A percentile compares a stretch with the other conserved stretches of the same genome.
Conservation (phyloP, 2,888 invertebrate species). For the Torymus texanus region DNA sequence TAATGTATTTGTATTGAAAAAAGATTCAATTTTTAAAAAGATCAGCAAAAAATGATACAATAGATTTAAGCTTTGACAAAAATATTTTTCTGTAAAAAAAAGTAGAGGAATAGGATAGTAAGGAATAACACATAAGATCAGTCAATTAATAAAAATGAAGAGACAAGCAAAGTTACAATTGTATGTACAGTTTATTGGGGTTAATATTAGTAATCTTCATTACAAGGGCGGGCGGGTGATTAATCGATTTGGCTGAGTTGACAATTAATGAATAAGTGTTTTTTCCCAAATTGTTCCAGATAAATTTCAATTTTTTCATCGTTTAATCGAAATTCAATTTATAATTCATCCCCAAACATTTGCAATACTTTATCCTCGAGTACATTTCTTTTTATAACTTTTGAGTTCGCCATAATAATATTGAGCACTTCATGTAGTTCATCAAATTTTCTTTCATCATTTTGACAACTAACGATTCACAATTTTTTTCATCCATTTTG, state of each 20-base stretch:
- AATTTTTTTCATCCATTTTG: slow-evolving; percentile 16
- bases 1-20: too few relatives aligned
- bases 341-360: slow-evolving; percentile 43
- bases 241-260: slow-evolving; percentile 66
- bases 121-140: background rate
- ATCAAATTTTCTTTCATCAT: slow-evolving; percentile 3
- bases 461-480: slow-evolving; percentile 28
- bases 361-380: slow-evolving; percentile 14
- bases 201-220: slow-evolving; percentile 72
- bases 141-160: slow-evolving; percentile 28
- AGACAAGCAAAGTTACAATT: slow-evolving; percentile 63
- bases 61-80: too few relatives aligned
- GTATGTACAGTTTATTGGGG: slow-evolving; percentile 74
- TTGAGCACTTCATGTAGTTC: too few relatives aligned
- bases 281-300: slow-evolving; percentile 33
- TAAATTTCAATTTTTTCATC: slow-evolving; percentile 56
- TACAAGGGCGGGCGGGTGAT: slow-evolving; percentile 69
- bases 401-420: slow-evolving; percentile 41
- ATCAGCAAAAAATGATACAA: too few relatives aligned
- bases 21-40: too few relatives aligned
- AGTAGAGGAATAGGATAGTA: too few relatives aligned
- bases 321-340: slow-evolving; percentile 54
- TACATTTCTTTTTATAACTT: slow-evolving; percentile 20
- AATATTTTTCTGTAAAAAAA: too few relatives aligned
- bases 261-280: slow-evolving; percentile 62